phyloP scores from a whole-genome alignment of 2,797 vertebrate species.

The Hafferia zeledoni region DNA sequence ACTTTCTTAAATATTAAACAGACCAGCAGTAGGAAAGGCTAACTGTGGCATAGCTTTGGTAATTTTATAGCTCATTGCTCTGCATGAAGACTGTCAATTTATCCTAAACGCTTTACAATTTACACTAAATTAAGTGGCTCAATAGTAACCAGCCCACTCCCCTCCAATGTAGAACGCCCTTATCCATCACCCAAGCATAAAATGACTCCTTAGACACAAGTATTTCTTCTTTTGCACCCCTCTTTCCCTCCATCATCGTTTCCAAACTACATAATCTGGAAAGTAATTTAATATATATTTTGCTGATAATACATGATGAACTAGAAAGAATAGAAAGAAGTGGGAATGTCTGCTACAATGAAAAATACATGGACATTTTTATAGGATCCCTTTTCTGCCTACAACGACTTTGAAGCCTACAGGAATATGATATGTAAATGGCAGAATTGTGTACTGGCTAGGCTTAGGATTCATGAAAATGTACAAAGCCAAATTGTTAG shows the following conservation, averaged over 20 bases:
- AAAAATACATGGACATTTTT: constrained; percentile 1
- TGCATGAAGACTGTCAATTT: background rate
- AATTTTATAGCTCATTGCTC: constrained; percentile 9
- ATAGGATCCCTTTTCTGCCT: background rate
- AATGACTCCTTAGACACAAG: background rate
- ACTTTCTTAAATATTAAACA: background rate
- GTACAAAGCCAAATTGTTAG: constrained; percentile 34
- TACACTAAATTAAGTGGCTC: background rate
- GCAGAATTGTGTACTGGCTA: background rate
- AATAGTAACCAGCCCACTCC: background rate
- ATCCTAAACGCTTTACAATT: background rate
- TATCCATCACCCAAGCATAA: background rate
- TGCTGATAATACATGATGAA: background rate
- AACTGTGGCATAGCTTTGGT: background rate
- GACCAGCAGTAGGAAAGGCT: background rate
- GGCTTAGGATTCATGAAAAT: background rate
- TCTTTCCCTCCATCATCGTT: background rate
- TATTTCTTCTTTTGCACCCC: background rate
- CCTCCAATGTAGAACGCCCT: background rate
- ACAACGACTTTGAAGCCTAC: constrained; percentile 21
- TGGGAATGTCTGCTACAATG: background rate
- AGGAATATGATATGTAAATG: constrained; percentile 8
- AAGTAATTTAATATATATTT: background rate
- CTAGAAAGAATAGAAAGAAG: constrained; percentile 20
- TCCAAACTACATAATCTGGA: background rate